A percentile compares a stretch with the other conserved stretches of the same genome.
Evolutionary conservation across 2,797 vertebrate genomes (phyloP).

Genomic region (Alca torda): DNA sequence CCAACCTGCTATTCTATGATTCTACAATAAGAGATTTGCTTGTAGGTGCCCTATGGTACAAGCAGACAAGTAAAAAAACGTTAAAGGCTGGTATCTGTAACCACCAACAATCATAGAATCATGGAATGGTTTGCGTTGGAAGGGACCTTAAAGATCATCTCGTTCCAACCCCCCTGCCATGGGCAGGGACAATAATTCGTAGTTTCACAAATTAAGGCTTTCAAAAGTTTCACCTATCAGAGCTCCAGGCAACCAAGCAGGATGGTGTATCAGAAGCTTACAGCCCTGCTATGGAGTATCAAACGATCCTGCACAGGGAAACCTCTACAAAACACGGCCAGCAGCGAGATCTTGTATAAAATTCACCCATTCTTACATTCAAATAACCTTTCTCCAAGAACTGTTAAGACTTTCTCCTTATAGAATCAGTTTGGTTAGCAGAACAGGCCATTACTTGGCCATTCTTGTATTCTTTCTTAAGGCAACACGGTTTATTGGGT

Average conservation of each 20-base stretch:
- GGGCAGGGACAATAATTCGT: neutral
- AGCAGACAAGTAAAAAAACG: neutral
- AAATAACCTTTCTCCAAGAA: neutral
- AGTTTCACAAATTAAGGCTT: neutral
- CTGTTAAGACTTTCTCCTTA: neutral
- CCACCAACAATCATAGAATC: neutral
- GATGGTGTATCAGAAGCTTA: neutral
- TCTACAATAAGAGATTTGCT: neutral
- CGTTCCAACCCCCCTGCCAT: neutral
- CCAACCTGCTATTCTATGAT: neutral
- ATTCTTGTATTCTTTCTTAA: neutral
- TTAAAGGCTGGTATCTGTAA: neutral
- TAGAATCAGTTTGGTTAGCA: neutral
- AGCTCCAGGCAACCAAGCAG: neutral
- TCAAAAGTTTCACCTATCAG: neutral
- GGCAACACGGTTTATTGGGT: neutral
- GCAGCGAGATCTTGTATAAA: neutral
- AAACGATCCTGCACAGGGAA: neutral
- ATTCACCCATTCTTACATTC: neutral
- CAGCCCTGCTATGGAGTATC: neutral
- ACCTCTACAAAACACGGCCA: neutral
- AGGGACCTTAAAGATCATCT: neutral
- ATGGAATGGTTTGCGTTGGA: neutral
- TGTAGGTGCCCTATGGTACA: neutral
- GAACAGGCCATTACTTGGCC: neutral